These are phyloP conservation scores for Microchrysa polita DNA, from an alignment of 2,888 invertebrate genomes.

Conservation along the genomic window DNA sequence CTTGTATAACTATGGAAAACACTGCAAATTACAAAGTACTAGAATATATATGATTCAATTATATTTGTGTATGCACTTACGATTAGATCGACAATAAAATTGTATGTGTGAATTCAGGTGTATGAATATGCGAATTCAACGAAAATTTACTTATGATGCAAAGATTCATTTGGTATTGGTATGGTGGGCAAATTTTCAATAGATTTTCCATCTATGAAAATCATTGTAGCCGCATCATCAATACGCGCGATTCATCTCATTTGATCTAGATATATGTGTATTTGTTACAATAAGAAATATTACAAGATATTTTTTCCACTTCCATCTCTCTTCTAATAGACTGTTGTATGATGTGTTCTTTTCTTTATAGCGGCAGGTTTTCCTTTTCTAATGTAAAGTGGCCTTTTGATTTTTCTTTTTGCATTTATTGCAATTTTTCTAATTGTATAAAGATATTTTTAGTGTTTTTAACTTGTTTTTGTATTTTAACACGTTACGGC, in stretches of 20 bases:
- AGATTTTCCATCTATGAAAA: conserved; percentile 33
- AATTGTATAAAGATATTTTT: conserved; percentile 2
- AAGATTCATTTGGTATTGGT: too few relatives aligned
- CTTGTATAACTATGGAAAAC: conserved; percentile 22
- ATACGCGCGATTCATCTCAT: not conserved
- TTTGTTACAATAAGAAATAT: conserved; percentile 22
- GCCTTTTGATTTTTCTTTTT: not conserved
- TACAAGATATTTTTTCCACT: conserved; percentile 24
- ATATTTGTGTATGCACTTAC: not conserved
- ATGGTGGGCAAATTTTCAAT: too few relatives aligned
- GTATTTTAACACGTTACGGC: conserved; percentile 36
- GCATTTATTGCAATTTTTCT: not conserved
- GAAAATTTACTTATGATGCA: too few relatives aligned
- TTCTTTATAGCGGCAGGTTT: too few relatives aligned
- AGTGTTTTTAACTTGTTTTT: conserved; percentile 28
- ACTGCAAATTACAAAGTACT: conserved; percentile 23
- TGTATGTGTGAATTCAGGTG: not conserved
- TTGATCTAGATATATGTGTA: conserved; percentile 27
- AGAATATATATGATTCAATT: not conserved
- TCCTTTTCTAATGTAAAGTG: too few relatives aligned
- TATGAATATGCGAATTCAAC: too few relatives aligned
- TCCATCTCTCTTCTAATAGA: not conserved
- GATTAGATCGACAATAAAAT: not conserved
- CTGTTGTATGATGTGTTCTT: not conserved
- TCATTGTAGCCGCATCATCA: not conserved